phyloP scores from a whole-genome alignment of 2,113 vertebrate genomes.

The Neofelis nebulosa region DNA sequence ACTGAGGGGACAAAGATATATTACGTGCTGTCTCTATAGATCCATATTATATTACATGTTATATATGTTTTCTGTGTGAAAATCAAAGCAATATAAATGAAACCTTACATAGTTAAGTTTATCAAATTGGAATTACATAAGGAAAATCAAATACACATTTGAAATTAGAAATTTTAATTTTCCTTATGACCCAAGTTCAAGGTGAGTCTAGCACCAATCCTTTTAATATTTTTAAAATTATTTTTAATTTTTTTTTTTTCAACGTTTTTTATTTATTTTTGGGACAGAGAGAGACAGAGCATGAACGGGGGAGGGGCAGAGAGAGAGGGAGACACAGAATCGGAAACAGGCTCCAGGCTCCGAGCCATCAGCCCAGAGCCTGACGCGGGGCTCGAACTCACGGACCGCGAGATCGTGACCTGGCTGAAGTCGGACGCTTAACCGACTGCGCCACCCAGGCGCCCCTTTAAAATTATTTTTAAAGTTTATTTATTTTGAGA shows the following conservation, averaged over 20 bases:
- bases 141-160: slow-evolving; percentile 10
- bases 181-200: not conserved
- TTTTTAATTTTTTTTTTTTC: too few species aligned
- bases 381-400: too few species aligned
- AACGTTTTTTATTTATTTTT: too few species aligned
- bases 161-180: slow-evolving; percentile 4
- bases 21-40: accelerated
- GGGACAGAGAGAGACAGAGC: too few species aligned
- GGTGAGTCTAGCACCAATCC: not conserved
- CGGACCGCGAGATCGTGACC: too few species aligned
- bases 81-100: not conserved
- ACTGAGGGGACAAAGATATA: not conserved
- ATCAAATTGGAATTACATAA: slow-evolving; percentile 14
- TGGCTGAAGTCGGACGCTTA: too few species aligned
- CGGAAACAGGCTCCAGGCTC: too few species aligned
- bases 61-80: not conserved
- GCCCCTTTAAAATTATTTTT: not conserved
- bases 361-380: too few species aligned
- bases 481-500: too few species aligned
- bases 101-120: not conserved
- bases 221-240: not conserved
- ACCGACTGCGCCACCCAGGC: too few species aligned
- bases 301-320: too few species aligned
- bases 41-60: not conserved
- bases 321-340: too few species aligned